Base-by-base conservation (phyloP, 1,140 invertebrate genomes). In the Daktulosphaira vitifoliae region DNA sequence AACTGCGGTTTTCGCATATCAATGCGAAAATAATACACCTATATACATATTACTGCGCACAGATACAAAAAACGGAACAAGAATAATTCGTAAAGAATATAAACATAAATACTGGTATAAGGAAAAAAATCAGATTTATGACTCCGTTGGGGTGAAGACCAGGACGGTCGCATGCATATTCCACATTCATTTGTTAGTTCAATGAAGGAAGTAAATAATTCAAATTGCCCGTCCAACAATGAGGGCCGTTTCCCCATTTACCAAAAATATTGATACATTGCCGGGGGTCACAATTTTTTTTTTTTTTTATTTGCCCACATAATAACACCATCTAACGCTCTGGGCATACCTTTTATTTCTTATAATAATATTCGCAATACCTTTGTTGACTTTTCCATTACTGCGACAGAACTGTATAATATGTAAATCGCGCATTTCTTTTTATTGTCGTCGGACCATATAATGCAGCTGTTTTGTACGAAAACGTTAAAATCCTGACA, bases 41-140 rank as follows among this genome's bases (percentile, higher is more conserved):
- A n/a, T n/a, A n/a, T n/a, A n/a, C n/a, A n/a, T n/a, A n/a, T n/a
- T n/a, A n/a, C n/a, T n/a, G n/a, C n/a, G n/a, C n/a, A n/a, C n/a
- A 44, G 13, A 59, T 22, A 42, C n/a, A 42, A 23, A 56, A n/a
- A 25, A 16, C 2, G 50, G 53, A 42, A 59, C 54, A 59, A 20
- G 54, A 48, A 62, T 62, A 62, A 62, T 62, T 62, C 56, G 56
- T 62, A 62, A 48, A 62, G 44, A 62, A 62, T 62, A n/a, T n/a
- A 62, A 62, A 62, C 29, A 33, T 62, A 62, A 46, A 46, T 62
- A 48, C 39, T n/a, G 56, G 56, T 48, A 16, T 11, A 22, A 20
- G 42, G 23, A 22, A 46, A 59, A 56, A 62, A 62, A 62, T 22
- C 25, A 62, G 56, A 62, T 62, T 62, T 62, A 62, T 62, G 56